Base-by-base conservation (phyloP, 2,113 vertebrate genomes). In the Platycercus adscitus region DNA sequence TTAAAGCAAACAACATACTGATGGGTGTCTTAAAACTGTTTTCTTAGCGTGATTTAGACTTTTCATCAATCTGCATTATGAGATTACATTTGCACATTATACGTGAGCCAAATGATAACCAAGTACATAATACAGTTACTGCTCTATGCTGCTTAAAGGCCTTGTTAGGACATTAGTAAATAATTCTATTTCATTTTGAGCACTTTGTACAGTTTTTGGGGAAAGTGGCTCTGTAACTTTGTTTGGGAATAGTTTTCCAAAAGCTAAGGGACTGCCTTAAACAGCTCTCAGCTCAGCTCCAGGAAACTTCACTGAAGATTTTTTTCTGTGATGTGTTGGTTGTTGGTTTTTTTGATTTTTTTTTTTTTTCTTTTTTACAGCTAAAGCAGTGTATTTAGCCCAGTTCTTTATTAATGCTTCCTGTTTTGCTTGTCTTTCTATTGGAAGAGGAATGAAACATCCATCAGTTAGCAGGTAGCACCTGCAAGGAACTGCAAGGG, bases 11-110 rank as follows among this genome's bases (percentile, higher is more conserved):
- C 41, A 68, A 47, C 70, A 18, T 61, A 83, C 11, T 69, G 55
- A 84, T 73, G 35, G 47, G 14, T 83, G 29, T 81, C 61, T 70
- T 83, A 65, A 91, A 89, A 76, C 16, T 43, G 10, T 81, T 77
- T 91, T 64, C 75, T 78, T 60, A 37, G 7, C 28, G 39, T 66
- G 77, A 95, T 91, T 94, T 95, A 95, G 33, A 55, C 17, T 69
- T 93, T 89, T 66, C 24, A 73, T 70, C 29, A 77, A 15, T 85
- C 55, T 86, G 33, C 21, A 43, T 71, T 88, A 58, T 35, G 28
- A 89, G 46, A 53, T 43, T 19, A 37, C 10, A 66, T 78, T 96
- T 89, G 12, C 33, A 77, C 3, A 31, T 46, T 91, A 16, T 33
- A 81, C 2, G 2, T 64, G 61, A 47, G 35, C 49, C 76, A 91